Conservation (phyloP, 1,140 invertebrate species). For the Platyscapa corneri region DNA sequence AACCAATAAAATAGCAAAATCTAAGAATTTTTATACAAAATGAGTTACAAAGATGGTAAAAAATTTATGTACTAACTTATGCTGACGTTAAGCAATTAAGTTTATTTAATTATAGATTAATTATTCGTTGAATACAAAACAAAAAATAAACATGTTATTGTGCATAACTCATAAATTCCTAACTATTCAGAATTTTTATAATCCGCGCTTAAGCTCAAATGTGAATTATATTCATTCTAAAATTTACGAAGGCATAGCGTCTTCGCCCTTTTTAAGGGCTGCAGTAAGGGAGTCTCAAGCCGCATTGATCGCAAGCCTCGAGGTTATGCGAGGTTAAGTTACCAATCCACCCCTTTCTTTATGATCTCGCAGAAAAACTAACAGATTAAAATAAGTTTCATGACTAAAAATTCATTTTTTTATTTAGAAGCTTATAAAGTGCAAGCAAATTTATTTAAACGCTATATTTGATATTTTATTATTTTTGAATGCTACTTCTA, state of each 20-base stretch:
- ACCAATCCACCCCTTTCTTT: not conserved
- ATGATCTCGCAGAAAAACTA: not conserved
- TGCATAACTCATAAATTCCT: not conserved
- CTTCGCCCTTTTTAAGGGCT: not conserved
- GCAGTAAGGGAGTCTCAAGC: not conserved
- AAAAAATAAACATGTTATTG: too few relatives aligned
- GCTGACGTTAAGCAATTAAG: too few relatives aligned
- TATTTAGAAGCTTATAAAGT: not conserved
- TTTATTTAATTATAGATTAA: too few relatives aligned
- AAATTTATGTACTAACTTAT: too few relatives aligned
- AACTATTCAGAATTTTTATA: too few relatives aligned
- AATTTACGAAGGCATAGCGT: not conserved
- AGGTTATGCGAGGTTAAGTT: conserved; percentile 1
- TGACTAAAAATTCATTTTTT: not conserved
- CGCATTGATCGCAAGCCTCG: not conserved
- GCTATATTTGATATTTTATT: too few relatives aligned
- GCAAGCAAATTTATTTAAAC: not conserved
- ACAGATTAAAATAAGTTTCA: too few relatives aligned
- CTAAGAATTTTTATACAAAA: too few relatives aligned
- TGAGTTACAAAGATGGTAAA: too few relatives aligned
- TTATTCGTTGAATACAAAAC: too few relatives aligned
- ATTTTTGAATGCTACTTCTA: too few relatives aligned
- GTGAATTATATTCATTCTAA: not conserved
- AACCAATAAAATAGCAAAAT: too few relatives aligned
- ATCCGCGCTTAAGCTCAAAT: not conserved